Base-by-base conservation (phyloP, 1,140 invertebrate genomes). In the Brachionus rotundiformis region DNA sequence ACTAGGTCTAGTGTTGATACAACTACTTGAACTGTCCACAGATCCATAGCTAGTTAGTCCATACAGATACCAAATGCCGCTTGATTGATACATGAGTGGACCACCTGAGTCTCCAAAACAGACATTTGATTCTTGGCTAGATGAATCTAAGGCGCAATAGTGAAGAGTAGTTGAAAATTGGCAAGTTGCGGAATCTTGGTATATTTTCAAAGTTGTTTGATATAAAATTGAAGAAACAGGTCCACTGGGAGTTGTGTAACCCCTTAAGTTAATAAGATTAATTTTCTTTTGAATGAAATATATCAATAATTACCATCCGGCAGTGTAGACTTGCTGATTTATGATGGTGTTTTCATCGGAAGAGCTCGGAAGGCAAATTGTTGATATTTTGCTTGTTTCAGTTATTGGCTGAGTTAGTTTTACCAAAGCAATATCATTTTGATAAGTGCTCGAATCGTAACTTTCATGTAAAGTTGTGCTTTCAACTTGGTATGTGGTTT, bases 91-190 rank as follows among this genome's bases (percentile, higher is more conserved):
- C 29, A 29, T 13, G 1, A 63, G 19, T 13, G 59, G 59, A 27
- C 59, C 59, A 11, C 59, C 59, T n/a, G 59, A 63, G 19, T 63
- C 59, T 11, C 59, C 25, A 13, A 29, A 63, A 63, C 59, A 63
- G 11, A 6, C 6, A 10, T 29, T 63, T 63, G 59, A 63, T 16
- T 63, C 23, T 13, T 63, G 11, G 10, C 10, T 19, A n/a, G 47
- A 6, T 3, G 16, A 6, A 49, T 49, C 47, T 16, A 23, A 19
- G 3, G 47, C 47, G 6, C 47, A 49, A 49, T 49, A 49, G 16
- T 49, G 47, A 0, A 49, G 16, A 49, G n/a, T 23, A n/a, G 47
- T 13, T 7, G 1, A 0, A 16, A 19, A 7, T 4, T 6, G 47
- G 16, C 47, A 49, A 49, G 16, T 49, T 49, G 47, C 7, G 3